These are phyloP conservation scores for Drosophila burlai DNA, from an alignment of 1,140 invertebrate species.

Conservation along the genomic window DNA sequence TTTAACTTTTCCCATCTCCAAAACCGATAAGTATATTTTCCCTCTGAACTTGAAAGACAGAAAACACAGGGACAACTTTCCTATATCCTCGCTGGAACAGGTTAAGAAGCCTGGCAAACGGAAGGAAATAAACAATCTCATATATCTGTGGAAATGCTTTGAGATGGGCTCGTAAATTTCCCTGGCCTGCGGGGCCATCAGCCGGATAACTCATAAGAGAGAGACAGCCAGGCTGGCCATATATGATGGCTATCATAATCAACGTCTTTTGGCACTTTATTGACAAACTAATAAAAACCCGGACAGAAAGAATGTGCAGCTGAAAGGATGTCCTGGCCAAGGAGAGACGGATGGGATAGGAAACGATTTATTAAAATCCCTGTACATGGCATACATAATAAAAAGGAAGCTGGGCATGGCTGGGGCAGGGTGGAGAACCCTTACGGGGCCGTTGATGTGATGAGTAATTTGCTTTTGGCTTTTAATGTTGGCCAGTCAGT, in stretches of 20 bases:
- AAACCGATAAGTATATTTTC: constrained; percentile 15
- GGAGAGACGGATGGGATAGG: constrained; percentile 8
- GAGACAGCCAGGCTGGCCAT: not conserved
- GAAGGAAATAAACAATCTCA: constrained; percentile 47
- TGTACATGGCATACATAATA: constrained; percentile 69
- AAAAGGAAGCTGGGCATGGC: constrained; percentile 43
- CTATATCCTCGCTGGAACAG: not conserved
- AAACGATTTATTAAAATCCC: constrained; percentile 82
- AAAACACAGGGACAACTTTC: constrained; percentile 4
- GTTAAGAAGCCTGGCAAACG: constrained; percentile 32
- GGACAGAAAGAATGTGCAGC: constrained; percentile 7
- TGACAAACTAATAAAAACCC: constrained; percentile 79
- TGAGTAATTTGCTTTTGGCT: constrained; percentile 83
- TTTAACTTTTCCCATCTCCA: not conserved
- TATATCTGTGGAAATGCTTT: constrained; percentile 40
- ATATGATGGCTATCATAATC: constrained; percentile 68
- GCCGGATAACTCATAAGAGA: constrained; percentile 60
- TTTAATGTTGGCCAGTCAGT: constrained; percentile 51
- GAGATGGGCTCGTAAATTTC: constrained; percentile 48
- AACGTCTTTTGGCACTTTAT: constrained; percentile 81
- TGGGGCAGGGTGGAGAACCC: constrained; percentile 8
- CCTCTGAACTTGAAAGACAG: not conserved
- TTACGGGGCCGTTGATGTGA: constrained; percentile 72
- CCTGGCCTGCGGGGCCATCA: constrained; percentile 59
- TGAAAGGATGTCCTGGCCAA: constrained; percentile 6